Evolutionary conservation across 2,888 invertebrate genomes (phyloP).

Genomic region (Halictus quadricinctus): DNA sequence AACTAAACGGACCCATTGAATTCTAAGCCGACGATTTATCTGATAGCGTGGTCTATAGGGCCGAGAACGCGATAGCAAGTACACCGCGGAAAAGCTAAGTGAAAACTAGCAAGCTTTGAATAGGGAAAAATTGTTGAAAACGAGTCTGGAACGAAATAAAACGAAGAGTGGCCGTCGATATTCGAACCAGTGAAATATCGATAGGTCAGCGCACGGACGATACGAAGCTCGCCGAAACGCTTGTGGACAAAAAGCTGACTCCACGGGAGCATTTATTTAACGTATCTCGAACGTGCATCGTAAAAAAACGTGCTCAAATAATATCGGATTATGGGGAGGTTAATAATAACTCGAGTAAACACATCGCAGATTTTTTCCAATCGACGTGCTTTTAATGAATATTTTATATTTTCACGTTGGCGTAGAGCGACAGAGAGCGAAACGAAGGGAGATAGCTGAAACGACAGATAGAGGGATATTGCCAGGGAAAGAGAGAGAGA

Average conservation of each 20-base stretch:
- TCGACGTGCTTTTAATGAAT: constrained; percentile 10
- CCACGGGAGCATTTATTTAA: constrained; percentile 31
- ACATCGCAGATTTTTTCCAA: neutral
- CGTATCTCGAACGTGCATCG: neutral
- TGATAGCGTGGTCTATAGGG: constrained; percentile 1
- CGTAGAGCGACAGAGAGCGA: neutral
- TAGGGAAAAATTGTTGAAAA: constrained; percentile 20
- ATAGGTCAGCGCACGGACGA: neutral
- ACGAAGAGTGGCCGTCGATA: constrained; percentile 14
- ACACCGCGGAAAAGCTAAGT: neutral
- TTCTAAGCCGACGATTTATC: neutral
- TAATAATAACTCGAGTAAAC: constrained; percentile 15
- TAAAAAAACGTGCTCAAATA: neutral
- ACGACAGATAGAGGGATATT: neutral
- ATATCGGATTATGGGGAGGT: neutral
- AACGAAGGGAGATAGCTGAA: neutral
- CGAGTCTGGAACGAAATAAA: constrained; percentile 8
- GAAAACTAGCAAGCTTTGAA: neutral
- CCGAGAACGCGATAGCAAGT: neutral
- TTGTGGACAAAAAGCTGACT: constrained; percentile 20
- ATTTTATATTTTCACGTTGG: neutral
- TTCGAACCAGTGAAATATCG: constrained; percentile 28
- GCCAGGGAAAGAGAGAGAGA: neutral
- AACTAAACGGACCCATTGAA: neutral
- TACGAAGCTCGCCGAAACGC: constrained; percentile 1